phyloP scores from a whole-genome alignment of 1,140 invertebrate species.

The Drosophila repletoides region DNA sequence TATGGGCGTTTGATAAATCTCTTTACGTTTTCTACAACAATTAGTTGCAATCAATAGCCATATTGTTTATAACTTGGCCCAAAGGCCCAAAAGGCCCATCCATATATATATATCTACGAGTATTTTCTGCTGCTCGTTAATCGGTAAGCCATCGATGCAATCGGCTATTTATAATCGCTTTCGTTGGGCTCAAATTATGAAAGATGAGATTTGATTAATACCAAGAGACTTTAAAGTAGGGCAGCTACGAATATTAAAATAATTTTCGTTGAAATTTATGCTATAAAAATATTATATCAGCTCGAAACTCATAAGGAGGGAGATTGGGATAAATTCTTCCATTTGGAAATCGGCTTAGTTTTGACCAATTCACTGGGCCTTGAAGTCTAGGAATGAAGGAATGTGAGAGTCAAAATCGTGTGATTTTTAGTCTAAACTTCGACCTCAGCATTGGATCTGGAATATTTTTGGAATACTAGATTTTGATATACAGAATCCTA shows the following conservation, averaged over 20 bases:
- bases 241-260: slow-evolving; percentile 2
- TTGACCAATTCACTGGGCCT: too few relatives aligned
- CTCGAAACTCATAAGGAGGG: too few relatives aligned
- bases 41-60: slow-evolving; percentile 75
- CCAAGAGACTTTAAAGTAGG: slow-evolving; percentile 1
- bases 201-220: slow-evolving; percentile 22
- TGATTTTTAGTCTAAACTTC: too few relatives aligned
- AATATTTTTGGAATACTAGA: too few relatives aligned
- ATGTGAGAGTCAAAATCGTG: too few relatives aligned
- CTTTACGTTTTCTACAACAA: slow-evolving; percentile 70
- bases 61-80: slow-evolving; percentile 55
- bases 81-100: slow-evolving; percentile 9
- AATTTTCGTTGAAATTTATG: too few relatives aligned
- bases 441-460: too few relatives aligned
- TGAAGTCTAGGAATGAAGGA: too few relatives aligned
- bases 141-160: slow-evolving; percentile 15
- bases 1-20: slow-evolving; percentile 78
- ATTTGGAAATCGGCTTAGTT: too few relatives aligned
- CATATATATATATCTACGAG: neutral
- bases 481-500: too few relatives aligned
- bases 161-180: slow-evolving; percentile 6
- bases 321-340: too few relatives aligned
- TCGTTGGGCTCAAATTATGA: slow-evolving; percentile 20
- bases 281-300: too few relatives aligned
- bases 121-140: slow-evolving; percentile 3